A percentile compares a stretch with the other conserved stretches of the same genome.
phyloP scores from a whole-genome alignment of 1,140 invertebrate genomes.

The Drosophila bocqueti region DNA sequence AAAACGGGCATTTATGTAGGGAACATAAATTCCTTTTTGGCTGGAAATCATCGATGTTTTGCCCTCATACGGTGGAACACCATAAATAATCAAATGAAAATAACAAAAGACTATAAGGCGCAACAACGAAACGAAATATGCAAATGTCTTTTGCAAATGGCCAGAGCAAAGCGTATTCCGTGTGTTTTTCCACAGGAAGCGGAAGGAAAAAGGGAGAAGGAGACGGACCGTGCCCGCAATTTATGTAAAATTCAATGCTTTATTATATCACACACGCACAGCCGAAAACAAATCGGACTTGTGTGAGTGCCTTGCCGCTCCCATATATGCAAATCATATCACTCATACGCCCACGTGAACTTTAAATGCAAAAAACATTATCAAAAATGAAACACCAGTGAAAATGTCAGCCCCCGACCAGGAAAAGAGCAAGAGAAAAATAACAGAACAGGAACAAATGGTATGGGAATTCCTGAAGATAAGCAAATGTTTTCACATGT shows the following conservation, averaged over 20 bases:
- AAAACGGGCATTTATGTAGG: conserved; percentile 65
- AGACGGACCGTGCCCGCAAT: conserved; percentile 60
- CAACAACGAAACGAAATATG: conserved; percentile 47
- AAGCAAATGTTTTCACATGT: conserved; percentile 81
- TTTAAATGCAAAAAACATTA: conserved; percentile 70
- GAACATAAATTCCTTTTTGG: conserved; percentile 69
- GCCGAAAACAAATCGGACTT: conserved; percentile 11
- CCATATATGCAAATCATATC: conserved; percentile 78
- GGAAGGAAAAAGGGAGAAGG: conserved; percentile 4
- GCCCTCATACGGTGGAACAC: conserved; percentile 34
- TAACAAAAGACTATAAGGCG: conserved; percentile 59
- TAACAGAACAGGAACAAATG: conserved; percentile 35
- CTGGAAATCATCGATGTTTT: conserved; percentile 54
- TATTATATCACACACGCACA: conserved; percentile 62
- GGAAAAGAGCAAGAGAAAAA: conserved; percentile 8
- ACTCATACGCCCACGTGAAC: conserved; percentile 68
- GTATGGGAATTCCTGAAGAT: conserved; percentile 65
- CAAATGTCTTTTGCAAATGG: conserved; percentile 47
- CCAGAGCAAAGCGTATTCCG: conserved; percentile 46
- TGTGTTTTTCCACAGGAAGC: conserved; percentile 51
- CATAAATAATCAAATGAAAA: conserved; percentile 81
- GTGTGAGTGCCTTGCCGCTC: conserved; percentile 25
- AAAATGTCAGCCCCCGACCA: conserved; percentile 63
- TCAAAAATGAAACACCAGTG: conserved; percentile 81
- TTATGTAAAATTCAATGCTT: conserved; percentile 80